Evolutionary conservation across 1,140 invertebrate species (phyloP).

Genomic region (Coenobita brevimanus): DNA sequence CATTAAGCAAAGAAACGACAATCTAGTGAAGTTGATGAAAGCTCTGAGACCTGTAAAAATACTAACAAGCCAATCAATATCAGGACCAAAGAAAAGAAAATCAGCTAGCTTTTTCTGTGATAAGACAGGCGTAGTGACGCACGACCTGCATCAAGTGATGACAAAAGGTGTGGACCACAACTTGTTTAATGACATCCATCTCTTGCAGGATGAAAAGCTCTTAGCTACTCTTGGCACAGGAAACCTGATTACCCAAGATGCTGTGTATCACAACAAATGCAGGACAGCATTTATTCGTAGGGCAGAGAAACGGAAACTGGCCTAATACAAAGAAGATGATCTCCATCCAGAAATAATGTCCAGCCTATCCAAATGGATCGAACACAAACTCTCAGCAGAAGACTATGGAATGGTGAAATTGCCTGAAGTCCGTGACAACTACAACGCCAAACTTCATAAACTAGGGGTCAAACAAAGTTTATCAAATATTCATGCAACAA

Average conservation of each 20-base stretch:
- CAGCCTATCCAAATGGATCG: too few species aligned
- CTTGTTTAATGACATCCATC: conserved; percentile 23
- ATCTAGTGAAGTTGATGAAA: too few species aligned
- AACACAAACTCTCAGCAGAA: too few species aligned
- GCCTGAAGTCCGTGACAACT: too few species aligned
- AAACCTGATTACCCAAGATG: neutral
- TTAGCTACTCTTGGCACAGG: neutral
- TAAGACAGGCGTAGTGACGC: conserved; percentile 9
- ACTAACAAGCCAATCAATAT: neutral
- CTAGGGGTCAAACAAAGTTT: too few species aligned
- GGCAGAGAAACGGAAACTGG: neutral
- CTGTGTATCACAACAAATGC: conserved; percentile 5
- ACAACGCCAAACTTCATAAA: too few species aligned
- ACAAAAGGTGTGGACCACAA: conserved; percentile 4
- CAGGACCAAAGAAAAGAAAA: conserved; percentile 15
- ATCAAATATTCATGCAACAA: too few species aligned
- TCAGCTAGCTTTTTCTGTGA: conserved; percentile 13
- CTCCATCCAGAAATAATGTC: too few species aligned
- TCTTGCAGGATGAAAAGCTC: conserved; percentile 12
- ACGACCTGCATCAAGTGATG: conserved; percentile 26
- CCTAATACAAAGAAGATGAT: too few species aligned
- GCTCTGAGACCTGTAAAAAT: too few species aligned
- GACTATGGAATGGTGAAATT: too few species aligned
- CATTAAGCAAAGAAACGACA: too few species aligned
- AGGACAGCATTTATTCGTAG: conserved; percentile 11